phyloP scores from a whole-genome alignment of 2,888 invertebrate genomes.

The Caenorhabditis afra region DNA sequence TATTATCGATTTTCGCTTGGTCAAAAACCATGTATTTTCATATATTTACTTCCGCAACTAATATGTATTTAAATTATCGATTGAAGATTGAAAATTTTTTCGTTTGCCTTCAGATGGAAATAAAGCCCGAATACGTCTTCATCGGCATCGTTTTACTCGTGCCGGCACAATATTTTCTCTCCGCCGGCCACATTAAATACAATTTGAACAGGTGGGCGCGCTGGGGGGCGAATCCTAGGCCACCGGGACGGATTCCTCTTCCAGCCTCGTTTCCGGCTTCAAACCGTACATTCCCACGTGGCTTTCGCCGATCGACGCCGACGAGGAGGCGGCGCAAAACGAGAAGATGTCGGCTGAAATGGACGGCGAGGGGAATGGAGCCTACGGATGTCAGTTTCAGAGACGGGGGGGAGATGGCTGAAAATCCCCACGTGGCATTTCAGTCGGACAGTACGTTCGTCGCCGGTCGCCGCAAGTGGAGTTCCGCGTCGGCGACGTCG shows the following conservation, averaged over 20 bases:
- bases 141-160: slow-evolving; percentile 66
- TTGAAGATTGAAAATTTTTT: no score
- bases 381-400: slow-evolving; percentile 29
- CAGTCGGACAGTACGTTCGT: slow-evolving; percentile 54
- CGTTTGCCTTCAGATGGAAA: slow-evolving; percentile 66
- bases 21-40: background rate
- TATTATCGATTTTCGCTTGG: background rate
- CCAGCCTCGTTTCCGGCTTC: slow-evolving; percentile 18
- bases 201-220: slow-evolving; percentile 46
- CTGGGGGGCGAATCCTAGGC: background rate
- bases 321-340: slow-evolving; percentile 12
- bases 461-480: slow-evolving; percentile 81
- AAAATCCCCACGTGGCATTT: slow-evolving; percentile 1
- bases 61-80: no score
- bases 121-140: slow-evolving; percentile 63
- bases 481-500: slow-evolving; percentile 83
- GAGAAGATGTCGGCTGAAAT: slow-evolving; percentile 21
- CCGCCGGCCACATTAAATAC: slow-evolving; percentile 71
- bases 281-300: slow-evolving; percentile 30
- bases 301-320: background rate
- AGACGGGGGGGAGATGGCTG: no score
- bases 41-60: background rate
- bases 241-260: background rate
- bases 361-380: slow-evolving; percentile 16
- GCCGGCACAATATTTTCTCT: slow-evolving; percentile 72